phyloP scores from a whole-genome alignment of 2,888 invertebrate species.

The Leptopilina myrica region DNA sequence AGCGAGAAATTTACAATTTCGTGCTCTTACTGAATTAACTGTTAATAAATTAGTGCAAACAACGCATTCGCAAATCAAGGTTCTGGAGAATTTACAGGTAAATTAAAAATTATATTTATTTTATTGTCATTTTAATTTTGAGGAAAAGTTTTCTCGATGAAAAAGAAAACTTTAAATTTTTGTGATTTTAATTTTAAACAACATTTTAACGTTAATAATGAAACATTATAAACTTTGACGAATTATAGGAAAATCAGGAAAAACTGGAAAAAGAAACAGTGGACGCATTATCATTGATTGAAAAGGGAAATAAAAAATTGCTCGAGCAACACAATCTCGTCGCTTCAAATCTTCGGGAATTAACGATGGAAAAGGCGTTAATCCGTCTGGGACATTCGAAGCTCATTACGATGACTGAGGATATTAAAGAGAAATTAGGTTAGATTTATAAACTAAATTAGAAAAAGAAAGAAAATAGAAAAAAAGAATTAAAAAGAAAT shows the following conservation, averaged over 20 bases:
- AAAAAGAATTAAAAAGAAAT: too few relatives aligned
- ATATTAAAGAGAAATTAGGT: slow-evolving; percentile 79
- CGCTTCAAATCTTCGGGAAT: slow-evolving; percentile 78
- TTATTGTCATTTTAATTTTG: too few relatives aligned
- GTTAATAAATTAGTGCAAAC: slow-evolving; percentile 81
- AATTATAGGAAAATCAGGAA: slow-evolving; percentile 76
- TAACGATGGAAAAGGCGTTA: slow-evolving; percentile 80
- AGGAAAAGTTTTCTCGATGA: too few relatives aligned
- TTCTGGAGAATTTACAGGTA: slow-evolving; percentile 77
- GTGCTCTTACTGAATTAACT: slow-evolving; percentile 81
- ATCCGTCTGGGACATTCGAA: slow-evolving; percentile 80
- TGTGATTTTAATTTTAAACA: too few relatives aligned
- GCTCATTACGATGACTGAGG: slow-evolving; percentile 78
- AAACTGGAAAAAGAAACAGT: slow-evolving; percentile 76
- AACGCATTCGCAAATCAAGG: slow-evolving; percentile 77
- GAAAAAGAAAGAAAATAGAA: too few relatives aligned
- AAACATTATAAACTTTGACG: neutral
- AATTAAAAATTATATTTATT: slow-evolving; percentile 17
- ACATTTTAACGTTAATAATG: too few relatives aligned
- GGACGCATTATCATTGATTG: slow-evolving; percentile 75
- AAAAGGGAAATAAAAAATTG: slow-evolving; percentile 77
- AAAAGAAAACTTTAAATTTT: neutral
- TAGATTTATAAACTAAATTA: slow-evolving; percentile 46
- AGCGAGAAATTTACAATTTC: slow-evolving; percentile 82
- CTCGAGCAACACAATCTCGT: slow-evolving; percentile 78